Evolutionary conservation across 1,140 invertebrate genomes (phyloP).

Genomic region (Maniola jurtina): DNA sequence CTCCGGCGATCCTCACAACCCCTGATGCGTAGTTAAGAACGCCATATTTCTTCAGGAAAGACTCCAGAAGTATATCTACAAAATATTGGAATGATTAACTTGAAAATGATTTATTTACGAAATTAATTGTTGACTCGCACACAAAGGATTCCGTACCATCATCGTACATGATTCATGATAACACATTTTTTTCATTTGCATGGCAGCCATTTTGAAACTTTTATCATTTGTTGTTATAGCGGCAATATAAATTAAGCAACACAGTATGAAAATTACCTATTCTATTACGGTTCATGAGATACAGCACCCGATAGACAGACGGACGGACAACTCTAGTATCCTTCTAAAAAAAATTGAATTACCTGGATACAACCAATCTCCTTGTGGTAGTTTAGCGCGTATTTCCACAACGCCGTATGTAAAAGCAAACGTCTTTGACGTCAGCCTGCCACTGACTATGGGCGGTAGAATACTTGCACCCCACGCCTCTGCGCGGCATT

Average conservation of each 20-base stretch:
- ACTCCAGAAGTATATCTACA: constrained; percentile 80
- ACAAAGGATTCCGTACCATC: no score
- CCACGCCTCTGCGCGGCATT: constrained; percentile 41
- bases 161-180: no score
- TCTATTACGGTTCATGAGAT: no score
- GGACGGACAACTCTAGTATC: no score
- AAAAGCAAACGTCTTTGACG: constrained; percentile 79
- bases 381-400: constrained; percentile 82
- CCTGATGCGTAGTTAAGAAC: constrained; percentile 72
- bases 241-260: no score
- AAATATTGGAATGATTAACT: constrained; percentile 5
- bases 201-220: no score
- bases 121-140: not conserved
- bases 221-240: no score
- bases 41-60: constrained; percentile 77
- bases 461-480: constrained; percentile 56
- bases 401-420: constrained; percentile 83
- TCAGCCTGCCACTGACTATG: constrained; percentile 58
- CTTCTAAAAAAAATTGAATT: not conserved
- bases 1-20: constrained; percentile 65
- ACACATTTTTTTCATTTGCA: no score
- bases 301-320: no score
- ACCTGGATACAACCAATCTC: constrained; percentile 90
- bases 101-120: not conserved
- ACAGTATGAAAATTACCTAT: no score